These are phyloP conservation scores for Colossoma macropomum DNA, from an alignment of 2,113 vertebrate genomes.

Conservation along the genomic window DNA sequence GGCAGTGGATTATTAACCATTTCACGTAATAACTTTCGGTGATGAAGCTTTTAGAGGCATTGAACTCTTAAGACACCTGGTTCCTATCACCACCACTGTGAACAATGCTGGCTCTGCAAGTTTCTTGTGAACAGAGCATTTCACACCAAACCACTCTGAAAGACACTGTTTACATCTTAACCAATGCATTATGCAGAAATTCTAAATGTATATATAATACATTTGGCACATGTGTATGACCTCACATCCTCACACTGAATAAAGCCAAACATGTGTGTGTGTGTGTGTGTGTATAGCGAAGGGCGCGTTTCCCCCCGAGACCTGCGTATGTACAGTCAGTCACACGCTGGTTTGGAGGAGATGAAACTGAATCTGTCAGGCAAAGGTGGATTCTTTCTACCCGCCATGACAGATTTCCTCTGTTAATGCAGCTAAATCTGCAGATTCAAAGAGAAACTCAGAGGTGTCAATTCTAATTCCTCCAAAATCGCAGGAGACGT, in stretches of 20 bases:
- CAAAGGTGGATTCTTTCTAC: not conserved
- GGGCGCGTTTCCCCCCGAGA: slow-evolving; percentile 23
- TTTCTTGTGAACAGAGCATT: no score
- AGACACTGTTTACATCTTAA: no score
- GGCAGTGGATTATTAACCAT: no score
- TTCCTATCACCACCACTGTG: no score
- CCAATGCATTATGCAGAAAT: no score
- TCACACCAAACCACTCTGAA: no score
- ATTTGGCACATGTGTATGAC: not conserved
- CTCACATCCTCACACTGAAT: not conserved
- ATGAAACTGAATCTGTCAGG: not conserved
- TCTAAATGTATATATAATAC: no score
- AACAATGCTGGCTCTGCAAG: no score
- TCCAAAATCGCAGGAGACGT: slow-evolving; percentile 58
- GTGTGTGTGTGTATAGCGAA: not conserved
- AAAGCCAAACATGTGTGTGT: not conserved
- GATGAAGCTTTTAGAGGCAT: no score
- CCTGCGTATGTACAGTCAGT: not conserved
- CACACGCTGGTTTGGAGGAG: not conserved
- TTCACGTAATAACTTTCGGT: no score
- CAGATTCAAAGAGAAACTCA: slow-evolving; percentile 51
- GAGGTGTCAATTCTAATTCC: slow-evolving; percentile 60
- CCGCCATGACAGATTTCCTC: slow-evolving; percentile 15
- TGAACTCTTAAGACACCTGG: no score
- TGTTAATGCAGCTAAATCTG: slow-evolving; percentile 56